Evolutionary conservation across 2,888 invertebrate genomes (phyloP), one percentile per base, ranked within the genome.

Genomic region (Auanema freiburgensis): DNA sequence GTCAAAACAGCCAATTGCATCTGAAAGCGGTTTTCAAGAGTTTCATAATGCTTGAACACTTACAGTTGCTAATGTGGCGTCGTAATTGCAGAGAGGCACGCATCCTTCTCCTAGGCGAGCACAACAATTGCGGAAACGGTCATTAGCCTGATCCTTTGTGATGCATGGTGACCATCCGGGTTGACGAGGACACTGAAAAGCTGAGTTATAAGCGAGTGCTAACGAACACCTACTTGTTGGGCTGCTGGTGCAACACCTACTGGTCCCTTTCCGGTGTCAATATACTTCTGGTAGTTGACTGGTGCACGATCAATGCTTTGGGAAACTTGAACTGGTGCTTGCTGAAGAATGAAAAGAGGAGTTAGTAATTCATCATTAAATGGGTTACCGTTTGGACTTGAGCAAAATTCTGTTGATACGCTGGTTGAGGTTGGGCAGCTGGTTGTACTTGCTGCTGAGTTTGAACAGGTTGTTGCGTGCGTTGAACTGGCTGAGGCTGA

Each of bases 121-220:
- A 44, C 82, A 82, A 52, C 82, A 82, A 65, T 77, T 80, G n/a
- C 71, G 67, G 72, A 82, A 82, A 25, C 81, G 71, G 44, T 78
- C 74, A 41, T 81, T 80, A 40, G 79, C 79, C 8, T 72, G 59
- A 8, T 79, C 76, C 59, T 82, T 82, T 11, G 77, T 66, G 46
- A 82, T 78, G 66, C 82, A 82, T 21, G 82, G 80, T 59, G 78
- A 74, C 80, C 80, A 82, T 65, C 78, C 80, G 21, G 81, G 79
- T 58, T 80, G 81, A 44, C 75, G 69, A 25, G 82, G 81, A 54
- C 82, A 82, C 70, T 78, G 60, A 23, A 66, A 55, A 18, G 5
- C 16, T 10, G 8, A 33, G 8, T 11, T 8, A 46, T 18, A 11
- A 46, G 46, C 5, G 16, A 8, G 11, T 8, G 21, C 5, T 46